Base-by-base conservation (phyloP, 1,140 invertebrate species). In the Nautilus pompilius region DNA sequence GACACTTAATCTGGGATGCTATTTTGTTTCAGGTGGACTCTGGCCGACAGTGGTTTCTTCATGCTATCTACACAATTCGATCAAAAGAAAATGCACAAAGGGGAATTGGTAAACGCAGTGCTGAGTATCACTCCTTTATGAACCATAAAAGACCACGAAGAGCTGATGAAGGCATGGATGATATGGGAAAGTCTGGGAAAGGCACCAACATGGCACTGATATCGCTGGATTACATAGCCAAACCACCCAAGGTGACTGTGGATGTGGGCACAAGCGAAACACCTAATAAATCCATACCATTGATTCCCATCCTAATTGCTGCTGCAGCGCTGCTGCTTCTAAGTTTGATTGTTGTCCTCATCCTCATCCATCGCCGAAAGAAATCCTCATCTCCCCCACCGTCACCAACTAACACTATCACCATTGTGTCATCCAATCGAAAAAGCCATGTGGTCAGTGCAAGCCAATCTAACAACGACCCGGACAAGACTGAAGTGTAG, bases 21-120 rank as follows among this genome's bases (percentile, higher is more conserved):
- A 60, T 57, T 53, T 51, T 58, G 33, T 67, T 65, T 32, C 62
- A 83, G 81, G 75, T 75, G 26, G 78, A 80, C n/a, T 58, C 69
- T 36, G 80, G 77, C 4, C 69, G 76, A 17, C 79, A 82, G 54
- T 84, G 83, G 83, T 84, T 81, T 58, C 61, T 84, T 1, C 83
- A 84, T 56, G 74, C 75, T 30, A 79, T 83, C 46, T 84, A 82
- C 63, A 77, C 76, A 28, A 67, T 83, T 5, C 69, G 71, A 24
- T 78, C 80, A 4, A 65, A 67, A 22, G 62, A 65, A 13, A 75
- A 72, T 29, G 62, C 72, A 3, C 63, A 61, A 0, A 28, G 68
- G 10, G 65, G 69, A 17, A 73, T 72, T 20, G 68, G 69, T 4
- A 75, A 74, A 60, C 62, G 77, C 4, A 77, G 75, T 61, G 58